These are phyloP conservation scores for Troides helena DNA, from an alignment of 2,888 invertebrate species.

Conservation along the genomic window DNA sequence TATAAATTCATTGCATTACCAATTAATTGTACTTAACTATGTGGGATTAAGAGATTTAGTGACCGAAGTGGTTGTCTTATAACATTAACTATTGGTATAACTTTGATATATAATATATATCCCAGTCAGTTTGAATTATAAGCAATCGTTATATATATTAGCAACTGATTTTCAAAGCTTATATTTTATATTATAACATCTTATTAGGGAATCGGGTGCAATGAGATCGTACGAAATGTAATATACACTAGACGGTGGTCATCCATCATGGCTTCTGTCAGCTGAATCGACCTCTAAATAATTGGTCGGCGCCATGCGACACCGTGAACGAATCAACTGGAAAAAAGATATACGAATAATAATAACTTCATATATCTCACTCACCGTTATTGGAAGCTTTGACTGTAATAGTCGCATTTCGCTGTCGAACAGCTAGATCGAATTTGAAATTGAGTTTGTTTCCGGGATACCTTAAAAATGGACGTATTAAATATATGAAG, in stretches of 20 bases:
- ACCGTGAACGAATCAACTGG: slow-evolving; percentile 43
- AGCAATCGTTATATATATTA: background rate
- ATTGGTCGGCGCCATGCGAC: slow-evolving; percentile 48
- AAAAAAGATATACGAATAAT: slow-evolving; percentile 36
- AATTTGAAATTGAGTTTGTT: slow-evolving; percentile 1
- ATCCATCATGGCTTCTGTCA: slow-evolving; percentile 55
- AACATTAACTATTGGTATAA: no score
- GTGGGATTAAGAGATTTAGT: no score
- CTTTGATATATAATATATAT: no score
- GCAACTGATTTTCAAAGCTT: background rate
- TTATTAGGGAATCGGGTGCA: background rate
- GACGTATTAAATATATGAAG: background rate
- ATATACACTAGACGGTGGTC: slow-evolving; percentile 51
- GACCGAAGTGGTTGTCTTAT: no score
- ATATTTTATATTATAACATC: background rate
- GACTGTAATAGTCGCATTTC: slow-evolving; percentile 21
- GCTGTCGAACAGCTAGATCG: slow-evolving; percentile 18
- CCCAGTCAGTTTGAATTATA: background rate
- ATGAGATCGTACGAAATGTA: slow-evolving; percentile 44
- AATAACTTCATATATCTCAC: slow-evolving; percentile 6
- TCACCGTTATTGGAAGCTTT: slow-evolving; percentile 1
- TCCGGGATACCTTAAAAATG: background rate
- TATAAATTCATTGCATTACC: no score
- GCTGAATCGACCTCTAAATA: slow-evolving; percentile 49
- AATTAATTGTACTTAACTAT: no score